Evolutionary conservation across 2,888 invertebrate species (phyloP).

Genomic region (Ophion costatus): DNA sequence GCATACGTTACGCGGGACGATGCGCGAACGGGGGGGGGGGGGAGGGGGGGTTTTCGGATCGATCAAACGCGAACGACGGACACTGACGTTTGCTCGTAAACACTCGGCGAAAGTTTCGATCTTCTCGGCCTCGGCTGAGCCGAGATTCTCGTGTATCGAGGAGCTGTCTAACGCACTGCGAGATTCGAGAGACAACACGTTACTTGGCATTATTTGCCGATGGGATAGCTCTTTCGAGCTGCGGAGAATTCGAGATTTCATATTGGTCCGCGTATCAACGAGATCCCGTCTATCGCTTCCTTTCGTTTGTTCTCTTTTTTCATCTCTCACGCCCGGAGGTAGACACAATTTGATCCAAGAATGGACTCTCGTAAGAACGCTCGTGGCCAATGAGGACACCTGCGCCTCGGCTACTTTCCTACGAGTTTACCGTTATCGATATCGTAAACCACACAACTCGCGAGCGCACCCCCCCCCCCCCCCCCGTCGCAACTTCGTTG

Average conservation of each 20-base stretch:
- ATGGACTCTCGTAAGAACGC: conserved; percentile 52
- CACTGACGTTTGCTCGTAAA: conserved; percentile 1
- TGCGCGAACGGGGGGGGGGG: conserved; percentile 40
- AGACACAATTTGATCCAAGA: conserved; percentile 39
- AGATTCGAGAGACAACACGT: conserved; percentile 46
- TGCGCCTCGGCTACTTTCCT: conserved; percentile 68
- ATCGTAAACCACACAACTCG: conserved; percentile 67
- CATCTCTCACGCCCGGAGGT: neutral
- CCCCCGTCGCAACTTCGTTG: conserved; percentile 20
- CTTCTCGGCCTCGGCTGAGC: conserved; percentile 23
- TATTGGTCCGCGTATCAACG: conserved; percentile 14
- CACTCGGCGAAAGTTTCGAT: conserved; percentile 46
- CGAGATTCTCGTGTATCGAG: conserved; percentile 33
- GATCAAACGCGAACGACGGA: neutral
- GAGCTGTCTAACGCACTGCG: conserved; percentile 25
- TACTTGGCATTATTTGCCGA: conserved; percentile 31
- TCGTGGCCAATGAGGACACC: conserved; percentile 67
- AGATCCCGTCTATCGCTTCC: conserved; percentile 17
- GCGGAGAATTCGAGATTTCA: conserved; percentile 57
- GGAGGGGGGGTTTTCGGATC: neutral
- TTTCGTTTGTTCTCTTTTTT: conserved; percentile 39
- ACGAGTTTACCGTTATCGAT: conserved; percentile 70
- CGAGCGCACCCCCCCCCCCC: conserved; percentile 58
- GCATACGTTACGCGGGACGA: conserved; percentile 4
- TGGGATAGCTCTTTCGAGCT: conserved; percentile 17